These are phyloP conservation scores for Aleadryas rufinucha DNA, from an alignment of 2,113 vertebrate genomes.

Conservation along the genomic window DNA sequence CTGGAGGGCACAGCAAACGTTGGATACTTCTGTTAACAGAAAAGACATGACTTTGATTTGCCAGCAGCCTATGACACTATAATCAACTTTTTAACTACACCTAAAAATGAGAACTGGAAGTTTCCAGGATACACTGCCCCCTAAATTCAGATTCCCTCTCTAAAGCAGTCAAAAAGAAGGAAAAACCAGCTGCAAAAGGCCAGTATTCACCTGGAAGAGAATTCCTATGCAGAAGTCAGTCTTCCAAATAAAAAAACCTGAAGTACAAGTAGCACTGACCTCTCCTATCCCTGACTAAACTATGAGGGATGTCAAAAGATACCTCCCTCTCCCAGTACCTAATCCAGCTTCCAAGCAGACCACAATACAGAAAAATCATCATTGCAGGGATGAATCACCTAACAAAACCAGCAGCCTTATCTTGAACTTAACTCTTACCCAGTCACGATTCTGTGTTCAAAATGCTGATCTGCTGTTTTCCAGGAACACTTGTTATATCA, in stretches of 20 bases:
- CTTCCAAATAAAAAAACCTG: background rate
- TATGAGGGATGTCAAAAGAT: background rate
- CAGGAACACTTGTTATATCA: background rate
- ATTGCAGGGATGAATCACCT: background rate
- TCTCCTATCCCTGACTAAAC: background rate
- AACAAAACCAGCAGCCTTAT: background rate
- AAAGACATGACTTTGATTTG: background rate
- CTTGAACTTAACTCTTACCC: background rate
- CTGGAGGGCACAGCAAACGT: background rate
- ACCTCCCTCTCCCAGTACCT: background rate
- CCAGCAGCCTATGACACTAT: background rate
- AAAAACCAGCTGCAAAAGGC: background rate
- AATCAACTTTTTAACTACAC: background rate
- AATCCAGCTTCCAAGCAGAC: background rate
- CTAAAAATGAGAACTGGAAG: background rate
- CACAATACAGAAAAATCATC: background rate
- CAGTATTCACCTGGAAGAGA: background rate
- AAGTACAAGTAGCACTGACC: background rate
- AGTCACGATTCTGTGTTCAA: background rate
- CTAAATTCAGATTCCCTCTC: background rate
- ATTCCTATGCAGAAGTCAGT: background rate
- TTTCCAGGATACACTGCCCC: background rate
- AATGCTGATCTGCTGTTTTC: background rate
- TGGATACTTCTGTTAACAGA: background rate
- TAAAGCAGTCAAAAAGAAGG: background rate